Percentiles rank a stretch among this genome's conserved stretches.
Evolutionary conservation across 2,113 vertebrate genomes (phyloP).

Genomic region (Embiotoca jacksoni): DNA sequence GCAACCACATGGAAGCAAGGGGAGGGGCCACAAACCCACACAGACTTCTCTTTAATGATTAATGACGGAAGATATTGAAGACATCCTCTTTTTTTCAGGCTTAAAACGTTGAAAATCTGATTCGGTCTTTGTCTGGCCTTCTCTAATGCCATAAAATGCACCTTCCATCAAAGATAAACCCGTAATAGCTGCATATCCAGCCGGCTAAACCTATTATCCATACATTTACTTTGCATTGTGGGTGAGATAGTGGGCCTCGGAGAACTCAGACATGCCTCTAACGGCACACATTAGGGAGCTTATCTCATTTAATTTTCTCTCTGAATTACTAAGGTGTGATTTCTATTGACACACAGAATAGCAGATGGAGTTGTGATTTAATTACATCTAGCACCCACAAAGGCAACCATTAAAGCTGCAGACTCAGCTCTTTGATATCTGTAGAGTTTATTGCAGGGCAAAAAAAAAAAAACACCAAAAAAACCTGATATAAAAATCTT

Average conservation of each 20-base stretch:
- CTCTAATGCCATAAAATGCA: slow-evolving; percentile 65
- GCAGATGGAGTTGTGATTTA: slow-evolving; percentile 69
- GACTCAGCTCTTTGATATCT: background rate
- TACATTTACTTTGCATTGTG: slow-evolving; percentile 67
- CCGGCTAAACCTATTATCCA: slow-evolving; percentile 69
- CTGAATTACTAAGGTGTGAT: slow-evolving; percentile 66
- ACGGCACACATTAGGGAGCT: slow-evolving; percentile 54
- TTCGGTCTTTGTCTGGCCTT: slow-evolving; percentile 61
- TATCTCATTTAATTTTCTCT: slow-evolving; percentile 65
- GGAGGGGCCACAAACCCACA: slow-evolving; percentile 16
- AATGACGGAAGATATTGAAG: slow-evolving; percentile 56
- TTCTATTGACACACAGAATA: slow-evolving; percentile 59
- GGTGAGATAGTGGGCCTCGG: slow-evolving; percentile 33
- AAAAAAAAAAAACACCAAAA: background rate
- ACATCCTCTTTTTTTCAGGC: slow-evolving; percentile 36
- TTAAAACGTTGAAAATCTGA: slow-evolving; percentile 62
- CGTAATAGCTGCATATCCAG: slow-evolving; percentile 57
- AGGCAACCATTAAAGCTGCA: slow-evolving; percentile 35
- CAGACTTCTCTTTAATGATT: slow-evolving; percentile 55
- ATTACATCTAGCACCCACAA: slow-evolving; percentile 47
- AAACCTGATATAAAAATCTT: background rate
- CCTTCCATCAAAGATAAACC: slow-evolving; percentile 71
- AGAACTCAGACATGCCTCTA: slow-evolving; percentile 42
- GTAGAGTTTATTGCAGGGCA: background rate
- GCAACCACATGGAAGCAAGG: slow-evolving; percentile 18